These are phyloP conservation scores for Venusia cambrica DNA, from an alignment of 2,888 invertebrate species.

Conservation along the genomic window DNA sequence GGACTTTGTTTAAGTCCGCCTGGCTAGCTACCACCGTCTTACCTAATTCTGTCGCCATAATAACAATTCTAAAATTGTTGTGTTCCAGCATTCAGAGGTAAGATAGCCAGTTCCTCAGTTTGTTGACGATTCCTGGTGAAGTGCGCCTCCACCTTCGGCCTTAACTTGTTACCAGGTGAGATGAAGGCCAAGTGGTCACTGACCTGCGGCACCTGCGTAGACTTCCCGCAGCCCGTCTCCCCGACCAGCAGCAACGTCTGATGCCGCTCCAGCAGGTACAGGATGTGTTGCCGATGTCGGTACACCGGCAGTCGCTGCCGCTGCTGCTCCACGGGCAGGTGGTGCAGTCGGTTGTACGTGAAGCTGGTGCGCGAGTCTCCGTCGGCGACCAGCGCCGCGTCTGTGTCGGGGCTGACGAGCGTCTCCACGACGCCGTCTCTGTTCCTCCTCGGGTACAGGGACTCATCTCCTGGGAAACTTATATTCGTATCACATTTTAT, in stretches of 20 bases:
- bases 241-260: constrained; percentile 94
- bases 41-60: no score
- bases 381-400: constrained; percentile 72
- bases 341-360: constrained; percentile 92
- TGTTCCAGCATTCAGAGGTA: no score
- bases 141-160: no score
- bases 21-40: no score
- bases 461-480: constrained; percentile 47
- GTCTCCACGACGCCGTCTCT: constrained; percentile 65
- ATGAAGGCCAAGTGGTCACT: no score
- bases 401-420: constrained; percentile 59
- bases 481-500: no score
- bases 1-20: no score
- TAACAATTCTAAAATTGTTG: no score
- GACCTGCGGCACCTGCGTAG: constrained; percentile 97
- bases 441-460: constrained; percentile 60
- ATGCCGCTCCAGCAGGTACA: constrained; percentile 92
- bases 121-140: no score
- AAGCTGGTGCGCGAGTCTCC: constrained; percentile 84
- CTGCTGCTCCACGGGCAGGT: constrained; percentile 91
- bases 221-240: constrained; percentile 98
- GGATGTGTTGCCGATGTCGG: constrained; percentile 91
- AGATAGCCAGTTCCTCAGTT: no score
- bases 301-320: constrained; percentile 93
- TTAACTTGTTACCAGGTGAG: no score